Conservation (phyloP, 2,113 vertebrate genomes). For the Rhea pennata region DNA sequence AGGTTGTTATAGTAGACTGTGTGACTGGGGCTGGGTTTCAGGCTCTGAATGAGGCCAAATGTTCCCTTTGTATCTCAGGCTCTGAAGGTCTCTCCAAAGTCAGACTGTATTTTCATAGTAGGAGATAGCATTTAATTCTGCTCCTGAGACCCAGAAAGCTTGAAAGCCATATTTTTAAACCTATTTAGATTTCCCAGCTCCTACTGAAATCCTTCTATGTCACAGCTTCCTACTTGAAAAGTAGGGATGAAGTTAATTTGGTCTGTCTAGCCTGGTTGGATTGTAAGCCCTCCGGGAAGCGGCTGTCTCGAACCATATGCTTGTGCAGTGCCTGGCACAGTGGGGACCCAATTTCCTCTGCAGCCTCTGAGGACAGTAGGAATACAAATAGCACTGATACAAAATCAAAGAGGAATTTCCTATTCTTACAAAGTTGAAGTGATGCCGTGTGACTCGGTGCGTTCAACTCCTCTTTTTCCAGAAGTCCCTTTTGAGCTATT, state of each 20-base stretch:
- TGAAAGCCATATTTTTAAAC: neutral
- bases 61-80: neutral
- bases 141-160: conserved; percentile 33
- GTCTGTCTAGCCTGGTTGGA: neutral
- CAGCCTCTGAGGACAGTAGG: neutral
- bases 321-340: neutral
- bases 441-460: neutral
- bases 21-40: neutral
- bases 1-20: neutral
- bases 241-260: neutral
- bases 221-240: neutral
- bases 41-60: conserved; percentile 24
- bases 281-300: neutral
- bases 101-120: conserved; percentile 19
- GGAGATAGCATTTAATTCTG: conserved; percentile 8
- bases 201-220: neutral
- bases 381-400: neutral
- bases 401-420: neutral
- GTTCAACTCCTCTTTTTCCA: neutral
- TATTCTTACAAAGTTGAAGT: fast-evolving
- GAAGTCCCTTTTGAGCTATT: neutral
- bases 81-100: conserved; percentile 45
- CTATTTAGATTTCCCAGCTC: neutral
- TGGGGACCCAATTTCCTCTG: neutral
- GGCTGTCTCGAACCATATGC: neutral